phyloP scores from a whole-genome alignment of 2,797 vertebrate species.

The Cephalopachus bancanus region DNA sequence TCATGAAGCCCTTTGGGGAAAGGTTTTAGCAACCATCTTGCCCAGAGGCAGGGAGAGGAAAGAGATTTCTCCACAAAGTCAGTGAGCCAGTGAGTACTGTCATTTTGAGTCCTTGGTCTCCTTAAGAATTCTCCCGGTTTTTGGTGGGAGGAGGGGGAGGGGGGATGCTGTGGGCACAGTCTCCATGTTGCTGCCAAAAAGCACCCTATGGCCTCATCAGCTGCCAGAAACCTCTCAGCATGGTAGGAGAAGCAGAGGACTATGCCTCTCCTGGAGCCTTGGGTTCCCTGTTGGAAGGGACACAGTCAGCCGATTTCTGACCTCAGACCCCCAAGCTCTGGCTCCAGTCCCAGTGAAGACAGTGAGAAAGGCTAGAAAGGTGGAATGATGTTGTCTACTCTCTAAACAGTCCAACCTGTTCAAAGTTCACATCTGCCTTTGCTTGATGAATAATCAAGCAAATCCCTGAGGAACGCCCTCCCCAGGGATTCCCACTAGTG shows the following conservation, averaged over 20 bases:
- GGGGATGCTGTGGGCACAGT: background rate
- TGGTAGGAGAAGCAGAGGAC: rapidly evolving
- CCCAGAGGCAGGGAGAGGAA: background rate
- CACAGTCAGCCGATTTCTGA: background rate
- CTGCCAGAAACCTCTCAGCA: background rate
- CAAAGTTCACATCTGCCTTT: background rate
- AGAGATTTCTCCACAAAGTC: background rate
- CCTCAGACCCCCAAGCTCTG: background rate
- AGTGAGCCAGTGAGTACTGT: background rate
- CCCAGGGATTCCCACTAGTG: background rate
- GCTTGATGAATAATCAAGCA: background rate
- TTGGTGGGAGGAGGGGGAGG: background rate
- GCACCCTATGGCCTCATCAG: rapidly evolving
- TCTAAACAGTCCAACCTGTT: background rate
- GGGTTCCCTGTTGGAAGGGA: background rate
- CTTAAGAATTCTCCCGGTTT: background rate
- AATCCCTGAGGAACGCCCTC: too few species aligned
- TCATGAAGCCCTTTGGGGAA: background rate
- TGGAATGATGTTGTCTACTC: background rate
- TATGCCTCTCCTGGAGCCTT: rapidly evolving
- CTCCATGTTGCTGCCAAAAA: background rate
- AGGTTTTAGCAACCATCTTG: background rate
- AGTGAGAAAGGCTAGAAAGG: background rate
- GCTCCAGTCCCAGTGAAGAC: background rate
- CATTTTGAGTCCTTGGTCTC: background rate